Evolutionary conservation across 2,797 vertebrate genomes (phyloP).

Genomic region (Malurus leucopterus): DNA sequence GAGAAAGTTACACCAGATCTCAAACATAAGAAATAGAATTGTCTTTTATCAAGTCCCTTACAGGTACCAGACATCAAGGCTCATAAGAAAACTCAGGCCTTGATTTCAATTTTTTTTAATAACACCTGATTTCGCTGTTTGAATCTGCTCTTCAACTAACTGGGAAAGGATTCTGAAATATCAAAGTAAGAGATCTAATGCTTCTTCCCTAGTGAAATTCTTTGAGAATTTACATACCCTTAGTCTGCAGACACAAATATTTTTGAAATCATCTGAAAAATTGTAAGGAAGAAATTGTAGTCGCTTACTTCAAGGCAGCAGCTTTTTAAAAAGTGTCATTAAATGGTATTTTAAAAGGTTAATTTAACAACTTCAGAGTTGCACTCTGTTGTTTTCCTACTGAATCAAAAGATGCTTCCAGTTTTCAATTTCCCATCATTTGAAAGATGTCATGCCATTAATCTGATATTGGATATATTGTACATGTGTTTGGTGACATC

Average conservation of each 20-base stretch:
- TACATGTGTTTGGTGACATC: neutral
- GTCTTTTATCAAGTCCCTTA: neutral
- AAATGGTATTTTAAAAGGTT: neutral
- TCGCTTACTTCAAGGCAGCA: neutral
- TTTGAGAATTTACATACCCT: neutral
- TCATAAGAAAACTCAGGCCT: neutral
- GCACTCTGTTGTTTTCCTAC: neutral
- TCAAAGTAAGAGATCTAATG: neutral
- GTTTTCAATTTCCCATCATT: neutral
- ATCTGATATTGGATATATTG: neutral
- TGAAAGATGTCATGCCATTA: neutral
- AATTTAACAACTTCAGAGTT: neutral
- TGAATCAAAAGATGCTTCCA: neutral
- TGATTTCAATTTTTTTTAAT: neutral
- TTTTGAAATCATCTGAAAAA: neutral
- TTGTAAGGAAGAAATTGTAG: neutral
- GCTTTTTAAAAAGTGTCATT: neutral
- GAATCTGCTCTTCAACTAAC: neutral
- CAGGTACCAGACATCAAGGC: neutral
- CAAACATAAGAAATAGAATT: neutral
- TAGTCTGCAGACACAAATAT: neutral
- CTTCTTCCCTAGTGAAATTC: neutral
- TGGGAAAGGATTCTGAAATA: too few relatives aligned
- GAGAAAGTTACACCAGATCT: neutral
- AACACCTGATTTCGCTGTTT: neutral